Base-by-base conservation (phyloP, 2,888 invertebrate species). In the Cryptocheilus praepositus region DNA sequence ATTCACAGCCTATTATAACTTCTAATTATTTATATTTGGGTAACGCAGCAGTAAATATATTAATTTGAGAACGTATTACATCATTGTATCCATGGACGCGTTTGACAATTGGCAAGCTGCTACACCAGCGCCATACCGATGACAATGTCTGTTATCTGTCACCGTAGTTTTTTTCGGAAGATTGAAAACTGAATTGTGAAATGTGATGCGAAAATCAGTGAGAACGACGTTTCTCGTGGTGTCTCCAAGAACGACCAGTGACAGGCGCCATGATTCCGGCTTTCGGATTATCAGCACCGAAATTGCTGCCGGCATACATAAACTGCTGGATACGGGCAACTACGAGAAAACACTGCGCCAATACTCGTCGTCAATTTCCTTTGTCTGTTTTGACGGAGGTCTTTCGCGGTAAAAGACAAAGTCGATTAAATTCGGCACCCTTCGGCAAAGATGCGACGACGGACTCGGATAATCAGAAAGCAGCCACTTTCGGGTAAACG, bases 401-500 rank as follows among this genome's bases (percentile, higher is more conserved):
- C 19, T 74, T 83, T 28, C 25, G 53, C 13, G 69, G 63, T 15
- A 55, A 51, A 3, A 70, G 44, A 36, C 52, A 57, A 8, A 16
- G n/a, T 18, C 49, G 11, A 1, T 3, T n/a, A 18, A 55, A 19
- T 16, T 49, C 64, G 52, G 64, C 70, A 11, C 69, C 57, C 18
- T 70, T 64, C 11, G 61, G 68, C 55, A 66, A 78, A 60, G 75
- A 71, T 58, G 66, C 68, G 7, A 67, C 63, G 3, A 62, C 67
- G 18, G 76, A 57, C 45, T 73, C 73, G 8, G 71, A 70, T 55
- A 67, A 72, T 61, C 79, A 83, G 65, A 79, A 77, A 79, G 71
- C 77, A 64, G 71, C 80, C 71, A 82, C 79, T 81, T 81, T 74
- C 59, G 69, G 74, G 85, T 85, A 78, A 85, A 81, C 69, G 61